A percentile compares a stretch with the other conserved stretches of the same genome.
phyloP scores from a whole-genome alignment of 2,797 vertebrate genomes.

The Spizella passerina region DNA sequence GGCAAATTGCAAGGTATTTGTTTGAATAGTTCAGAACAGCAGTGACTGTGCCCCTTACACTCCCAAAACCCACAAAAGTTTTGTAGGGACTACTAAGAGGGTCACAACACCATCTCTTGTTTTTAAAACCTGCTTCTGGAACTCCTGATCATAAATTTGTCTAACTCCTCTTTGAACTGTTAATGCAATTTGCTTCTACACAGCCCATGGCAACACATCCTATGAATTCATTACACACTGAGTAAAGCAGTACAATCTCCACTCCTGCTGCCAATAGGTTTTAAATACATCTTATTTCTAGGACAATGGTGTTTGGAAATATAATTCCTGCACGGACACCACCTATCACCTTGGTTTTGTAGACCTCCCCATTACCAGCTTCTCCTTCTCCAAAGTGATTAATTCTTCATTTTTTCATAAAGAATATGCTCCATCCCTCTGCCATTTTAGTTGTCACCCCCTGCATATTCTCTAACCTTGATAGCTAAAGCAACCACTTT shows the following conservation, averaged over 20 bases:
- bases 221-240: background rate
- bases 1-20: accelerated
- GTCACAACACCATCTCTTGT: background rate
- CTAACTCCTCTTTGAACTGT: background rate
- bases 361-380: background rate
- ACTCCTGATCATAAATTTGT: background rate
- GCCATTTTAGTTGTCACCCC: background rate
- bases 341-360: background rate
- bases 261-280: background rate
- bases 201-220: background rate
- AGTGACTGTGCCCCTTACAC: background rate
- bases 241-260: background rate
- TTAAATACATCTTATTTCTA: background rate
- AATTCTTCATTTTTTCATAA: background rate
- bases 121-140: background rate
- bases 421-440: background rate
- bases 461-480: background rate
- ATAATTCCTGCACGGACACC: background rate
- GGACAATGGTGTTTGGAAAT: background rate
- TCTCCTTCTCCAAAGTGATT: background rate
- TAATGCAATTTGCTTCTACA: background rate
- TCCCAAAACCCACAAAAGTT: background rate
- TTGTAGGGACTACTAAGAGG: background rate
- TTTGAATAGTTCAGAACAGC: background rate
- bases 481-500: background rate